Evolutionary conservation across 2,113 vertebrate genomes (phyloP).

Genomic region (Aramus guarauna): DNA sequence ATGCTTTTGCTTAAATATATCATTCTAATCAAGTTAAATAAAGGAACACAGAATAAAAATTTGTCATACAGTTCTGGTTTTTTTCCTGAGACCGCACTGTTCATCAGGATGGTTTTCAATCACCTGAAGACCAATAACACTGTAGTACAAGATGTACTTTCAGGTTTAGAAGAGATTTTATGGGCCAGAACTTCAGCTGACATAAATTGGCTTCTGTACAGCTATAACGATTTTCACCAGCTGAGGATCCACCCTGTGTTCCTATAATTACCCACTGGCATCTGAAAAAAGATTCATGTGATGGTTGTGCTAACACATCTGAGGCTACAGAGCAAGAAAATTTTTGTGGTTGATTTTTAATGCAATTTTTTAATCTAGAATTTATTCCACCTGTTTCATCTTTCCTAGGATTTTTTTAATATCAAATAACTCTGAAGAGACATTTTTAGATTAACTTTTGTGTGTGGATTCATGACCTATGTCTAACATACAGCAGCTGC

Average conservation of each 20-base stretch:
- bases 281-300: conserved; percentile 16
- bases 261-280: conserved; percentile 16
- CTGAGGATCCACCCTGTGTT: conserved; percentile 37
- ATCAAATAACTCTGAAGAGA: not conserved
- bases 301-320: not conserved
- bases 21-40: not conserved
- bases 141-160: conserved; percentile 42
- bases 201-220: conserved; percentile 32
- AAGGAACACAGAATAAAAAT: not conserved
- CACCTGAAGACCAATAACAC: conserved; percentile 28
- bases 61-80: not conserved
- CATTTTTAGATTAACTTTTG: not conserved
- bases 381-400: conserved; percentile 25
- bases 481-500: not conserved
- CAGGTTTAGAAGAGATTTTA: conserved; percentile 43
- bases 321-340: conserved; percentile 5
- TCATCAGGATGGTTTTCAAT: conserved; percentile 31
- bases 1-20: not conserved
- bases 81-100: not conserved
- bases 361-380: not conserved
- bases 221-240: conserved; percentile 18
- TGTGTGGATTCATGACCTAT: not conserved
- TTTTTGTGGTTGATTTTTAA: conserved; percentile 27
- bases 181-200: conserved; percentile 42
- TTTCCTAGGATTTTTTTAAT: not conserved